Base-by-base conservation (phyloP, 1,140 invertebrate genomes). In the Lordiphosa mommai region DNA sequence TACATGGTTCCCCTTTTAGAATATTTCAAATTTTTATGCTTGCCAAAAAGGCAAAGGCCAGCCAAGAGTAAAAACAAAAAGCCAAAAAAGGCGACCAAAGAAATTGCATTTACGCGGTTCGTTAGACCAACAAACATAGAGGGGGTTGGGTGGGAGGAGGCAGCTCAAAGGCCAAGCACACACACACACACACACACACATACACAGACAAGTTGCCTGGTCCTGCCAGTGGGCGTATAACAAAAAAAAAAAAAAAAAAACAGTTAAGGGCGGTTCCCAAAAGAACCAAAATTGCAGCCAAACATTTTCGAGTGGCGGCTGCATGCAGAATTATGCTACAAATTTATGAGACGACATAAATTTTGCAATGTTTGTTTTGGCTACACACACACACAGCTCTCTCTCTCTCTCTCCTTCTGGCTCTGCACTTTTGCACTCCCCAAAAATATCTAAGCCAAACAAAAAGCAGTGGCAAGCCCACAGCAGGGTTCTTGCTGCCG, bases 291-390 rank as follows among this genome's bases (percentile, higher is more conserved):
- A 80, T 76, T 80, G 71, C 71, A 82, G 76, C 71, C 72, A 82
- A 82, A 82, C 77, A 82, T 82, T 82, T 80, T 82, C 67, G 69
- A 84, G 77, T 82, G 65, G 65, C 76, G 57, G 63, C 64, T 57
- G 67, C 63, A 43, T 65, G 73, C 67, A 84, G 77, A 82, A 82
- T 82, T 82, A 82, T 82, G 77, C 77, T 82, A 82, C 77, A 82
- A 82, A 82, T 82, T 82, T 82, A 82, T 82, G 77, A 77, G 77
- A 77, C 72, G 77, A 82, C 77, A 82, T 82, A 82, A 82, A 82
- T 82, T 82, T 77, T 84, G 63, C 77, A 77, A 84, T 77, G 77
- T 84, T 82, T 82, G 77, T 82, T 82, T 72, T 85, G 77, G 72
- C 72, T 56, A 66, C 74, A 79, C 68, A 71, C 57, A 64, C 64